Conservation (phyloP, 1,140 invertebrate genomes). For the Drosophila triauraria region DNA sequence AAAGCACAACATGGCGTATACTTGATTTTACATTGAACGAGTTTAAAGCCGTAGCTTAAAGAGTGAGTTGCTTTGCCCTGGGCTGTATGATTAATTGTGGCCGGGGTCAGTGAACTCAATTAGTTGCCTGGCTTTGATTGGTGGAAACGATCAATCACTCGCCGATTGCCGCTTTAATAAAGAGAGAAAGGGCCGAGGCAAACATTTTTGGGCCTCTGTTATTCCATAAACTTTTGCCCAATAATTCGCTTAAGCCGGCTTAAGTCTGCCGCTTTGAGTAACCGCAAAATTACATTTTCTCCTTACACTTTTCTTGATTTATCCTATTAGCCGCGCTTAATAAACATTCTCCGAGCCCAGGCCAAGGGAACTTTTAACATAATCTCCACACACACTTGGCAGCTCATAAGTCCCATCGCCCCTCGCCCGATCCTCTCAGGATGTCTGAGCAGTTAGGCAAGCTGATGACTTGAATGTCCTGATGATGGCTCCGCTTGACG, state of each 20-base stretch:
- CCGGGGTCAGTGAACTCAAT: conserved; percentile 36
- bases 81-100: conserved; percentile 24
- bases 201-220: conserved; percentile 6
- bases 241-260: conserved; percentile 25
- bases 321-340: conserved; percentile 42
- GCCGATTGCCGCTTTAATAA: background rate
- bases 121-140: conserved; percentile 34
- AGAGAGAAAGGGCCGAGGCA: conserved; percentile 1
- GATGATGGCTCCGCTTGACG: conserved; percentile 40
- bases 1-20: background rate
- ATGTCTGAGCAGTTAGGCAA: conserved; percentile 27
- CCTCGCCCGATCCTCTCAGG: background rate
- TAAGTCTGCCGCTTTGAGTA: background rate
- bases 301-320: conserved; percentile 24
- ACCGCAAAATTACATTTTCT: conserved; percentile 14
- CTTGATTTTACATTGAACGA: background rate
- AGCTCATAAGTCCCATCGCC: conserved; percentile 48
- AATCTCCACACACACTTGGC: conserved; percentile 44
- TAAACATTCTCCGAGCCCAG: conserved; percentile 25
- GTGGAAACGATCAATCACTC: conserved; percentile 31
- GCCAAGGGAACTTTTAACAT: conserved; percentile 25
- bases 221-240: conserved; percentile 19
- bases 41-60: conserved; percentile 8
- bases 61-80: background rate
- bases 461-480: conserved; percentile 30